A percentile compares a stretch with the other conserved stretches of the same genome.
phyloP scores from a whole-genome alignment of 2,113 vertebrate species.

The Tachysurus fulvidraco region DNA sequence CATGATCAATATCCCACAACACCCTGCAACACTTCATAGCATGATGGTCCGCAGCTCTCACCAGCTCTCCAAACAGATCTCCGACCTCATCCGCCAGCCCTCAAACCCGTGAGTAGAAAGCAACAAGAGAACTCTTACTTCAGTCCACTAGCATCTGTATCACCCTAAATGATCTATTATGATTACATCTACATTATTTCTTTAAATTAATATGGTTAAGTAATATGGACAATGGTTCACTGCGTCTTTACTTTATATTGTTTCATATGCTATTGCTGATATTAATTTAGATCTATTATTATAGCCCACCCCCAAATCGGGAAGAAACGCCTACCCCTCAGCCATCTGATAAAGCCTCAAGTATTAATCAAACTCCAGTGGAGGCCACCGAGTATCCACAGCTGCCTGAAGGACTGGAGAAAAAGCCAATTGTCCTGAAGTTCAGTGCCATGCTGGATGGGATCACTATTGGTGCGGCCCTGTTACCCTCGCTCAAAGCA shows the following conservation, averaged over 20 bases:
- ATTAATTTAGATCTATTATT: constrained; percentile 13
- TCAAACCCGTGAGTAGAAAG: constrained; percentile 78
- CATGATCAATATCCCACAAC: constrained; percentile 98
- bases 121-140: neutral
- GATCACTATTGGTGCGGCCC: constrained; percentile 92
- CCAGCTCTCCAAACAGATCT: constrained; percentile 98
- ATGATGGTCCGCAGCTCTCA: constrained; percentile 99
- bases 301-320: constrained; percentile 82
- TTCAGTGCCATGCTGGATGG: constrained; percentile 98
- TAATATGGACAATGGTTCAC: too few relatives aligned
- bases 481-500: constrained; percentile 92
- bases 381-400: constrained; percentile 97
- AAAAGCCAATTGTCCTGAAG: constrained; percentile 97
- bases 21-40: constrained; percentile 94
- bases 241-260: neutral
- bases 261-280: neutral
- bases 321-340: constrained; percentile 89
- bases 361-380: constrained; percentile 90
- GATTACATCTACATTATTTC: neutral
- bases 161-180: neutral
- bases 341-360: constrained; percentile 88
- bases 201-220: neutral
- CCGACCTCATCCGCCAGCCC: constrained; percentile 97
- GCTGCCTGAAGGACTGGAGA: constrained; percentile 95
- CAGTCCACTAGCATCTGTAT: neutral